Percentiles rank a stretch among this genome's conserved stretches.
Evolutionary conservation across 2,888 invertebrate genomes (phyloP).

Genomic region (Eudasyphora cyanicolor): DNA sequence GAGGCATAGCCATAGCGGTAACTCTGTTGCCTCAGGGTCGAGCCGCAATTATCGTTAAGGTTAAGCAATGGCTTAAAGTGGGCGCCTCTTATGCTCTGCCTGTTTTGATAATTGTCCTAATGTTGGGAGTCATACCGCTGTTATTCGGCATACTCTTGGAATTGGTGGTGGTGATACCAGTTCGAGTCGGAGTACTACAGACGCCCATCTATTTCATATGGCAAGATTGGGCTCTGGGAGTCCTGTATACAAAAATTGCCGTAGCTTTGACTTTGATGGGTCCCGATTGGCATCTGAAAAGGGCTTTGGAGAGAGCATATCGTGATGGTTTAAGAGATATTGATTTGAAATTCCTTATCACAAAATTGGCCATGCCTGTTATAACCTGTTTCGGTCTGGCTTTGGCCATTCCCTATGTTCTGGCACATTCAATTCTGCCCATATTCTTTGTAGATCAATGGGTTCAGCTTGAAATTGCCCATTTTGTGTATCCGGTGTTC

Average conservation of each 20-base stretch:
- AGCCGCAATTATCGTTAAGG: conserved; percentile 85
- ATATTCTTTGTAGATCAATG: conserved; percentile 84
- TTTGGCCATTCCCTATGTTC: conserved; percentile 95
- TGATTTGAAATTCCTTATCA: conserved; percentile 92
- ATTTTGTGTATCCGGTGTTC: conserved; percentile 94
- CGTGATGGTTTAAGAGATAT: conserved; percentile 96
- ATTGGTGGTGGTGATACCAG: conserved; percentile 93
- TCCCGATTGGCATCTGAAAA: conserved; percentile 95
- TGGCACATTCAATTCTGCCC: conserved; percentile 89
- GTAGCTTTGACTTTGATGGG: conserved; percentile 99
- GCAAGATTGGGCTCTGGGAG: conserved; percentile 99
- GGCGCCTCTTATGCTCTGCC: conserved; percentile 89
- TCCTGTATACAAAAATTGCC: conserved; percentile 97
- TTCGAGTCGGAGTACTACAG: conserved; percentile 94
- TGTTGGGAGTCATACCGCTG: conserved; percentile 94
- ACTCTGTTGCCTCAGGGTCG: conserved; percentile 95
- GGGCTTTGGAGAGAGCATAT: conserved; percentile 95
- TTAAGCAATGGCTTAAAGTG: conserved; percentile 87
- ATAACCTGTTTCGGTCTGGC: conserved; percentile 93
- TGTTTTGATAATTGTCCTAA: conserved; percentile 84
- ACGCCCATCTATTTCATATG: conserved; percentile 93
- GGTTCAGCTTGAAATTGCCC: conserved; percentile 87
- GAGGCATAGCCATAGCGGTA: conserved; percentile 89
- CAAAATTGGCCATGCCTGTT: conserved; percentile 93
- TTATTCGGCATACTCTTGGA: conserved; percentile 95